phyloP scores from a whole-genome alignment of 2,797 vertebrate genomes.

The Acanthiza pusilla region DNA sequence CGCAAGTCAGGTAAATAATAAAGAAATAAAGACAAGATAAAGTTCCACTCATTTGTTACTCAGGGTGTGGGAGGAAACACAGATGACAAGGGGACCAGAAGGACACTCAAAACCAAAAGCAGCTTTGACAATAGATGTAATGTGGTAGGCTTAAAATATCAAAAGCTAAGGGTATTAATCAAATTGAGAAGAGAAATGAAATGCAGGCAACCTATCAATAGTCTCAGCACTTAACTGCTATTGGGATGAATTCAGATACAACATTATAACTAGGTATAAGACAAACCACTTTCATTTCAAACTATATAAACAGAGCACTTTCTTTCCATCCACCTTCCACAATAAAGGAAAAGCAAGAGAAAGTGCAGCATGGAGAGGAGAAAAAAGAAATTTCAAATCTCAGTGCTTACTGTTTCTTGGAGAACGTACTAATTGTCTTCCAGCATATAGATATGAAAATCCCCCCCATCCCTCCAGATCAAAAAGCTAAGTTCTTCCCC shows the following conservation, averaged over 20 bases:
- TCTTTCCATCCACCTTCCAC: neutral
- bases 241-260: neutral
- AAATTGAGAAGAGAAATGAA: slow-evolving; percentile 37
- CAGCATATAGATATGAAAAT: rapidly evolving
- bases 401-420: neutral
- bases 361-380: neutral
- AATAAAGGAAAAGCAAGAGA: neutral
- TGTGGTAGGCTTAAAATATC: neutral
- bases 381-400: neutral
- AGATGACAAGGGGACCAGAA: neutral
- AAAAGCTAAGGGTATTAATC: neutral
- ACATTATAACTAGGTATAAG: neutral
- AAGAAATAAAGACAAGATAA: neutral
- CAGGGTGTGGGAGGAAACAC: neutral
- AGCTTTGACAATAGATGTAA: neutral
- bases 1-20: neutral
- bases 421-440: rapidly evolving
- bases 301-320: neutral
- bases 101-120: neutral
- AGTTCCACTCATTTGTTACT: neutral
- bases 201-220: neutral
- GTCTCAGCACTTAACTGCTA: neutral
- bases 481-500: neutral
- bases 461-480: rapidly evolving
- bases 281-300: neutral